A percentile compares a stretch with the other conserved stretches of the same genome.
phyloP scores from a whole-genome alignment of 2,888 invertebrate genomes.

The Drosophila anomelani region DNA sequence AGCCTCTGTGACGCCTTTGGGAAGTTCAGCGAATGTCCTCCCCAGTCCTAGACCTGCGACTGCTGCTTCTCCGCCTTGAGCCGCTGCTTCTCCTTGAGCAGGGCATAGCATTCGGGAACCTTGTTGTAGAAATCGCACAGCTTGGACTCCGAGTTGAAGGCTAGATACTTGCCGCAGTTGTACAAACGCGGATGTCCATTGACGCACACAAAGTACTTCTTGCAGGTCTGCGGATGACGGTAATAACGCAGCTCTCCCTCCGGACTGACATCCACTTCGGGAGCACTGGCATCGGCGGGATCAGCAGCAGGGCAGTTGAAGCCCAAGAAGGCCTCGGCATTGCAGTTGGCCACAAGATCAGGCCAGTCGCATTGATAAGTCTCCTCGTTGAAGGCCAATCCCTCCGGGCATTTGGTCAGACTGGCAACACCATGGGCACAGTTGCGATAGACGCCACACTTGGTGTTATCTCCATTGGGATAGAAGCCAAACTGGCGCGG shows the following conservation, averaged over 20 bases:
- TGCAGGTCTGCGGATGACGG: slow-evolving; percentile 89
- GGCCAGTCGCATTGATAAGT: slow-evolving; percentile 94
- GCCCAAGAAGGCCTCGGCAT: slow-evolving; percentile 91
- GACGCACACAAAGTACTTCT: slow-evolving; percentile 92
- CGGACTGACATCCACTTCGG: slow-evolving; percentile 80
- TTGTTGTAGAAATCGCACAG: slow-evolving; percentile 87
- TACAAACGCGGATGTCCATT: slow-evolving; percentile 90
- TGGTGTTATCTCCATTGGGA: slow-evolving; percentile 87
- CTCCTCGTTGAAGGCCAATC: slow-evolving; percentile 90
- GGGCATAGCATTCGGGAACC: slow-evolving; percentile 82
- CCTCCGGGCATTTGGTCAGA: slow-evolving; percentile 92
- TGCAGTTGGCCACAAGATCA: slow-evolving; percentile 91
- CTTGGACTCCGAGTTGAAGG: slow-evolving; percentile 90
- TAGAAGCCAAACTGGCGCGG: slow-evolving; percentile 88
- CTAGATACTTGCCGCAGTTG: slow-evolving; percentile 91
- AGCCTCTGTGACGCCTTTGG: slow-evolving; percentile 54
- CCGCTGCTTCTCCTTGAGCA: slow-evolving; percentile 76
- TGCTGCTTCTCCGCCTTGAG: slow-evolving; percentile 58
- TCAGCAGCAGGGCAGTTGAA: slow-evolving; percentile 88
- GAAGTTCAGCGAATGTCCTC: no score
- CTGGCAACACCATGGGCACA: slow-evolving; percentile 91
- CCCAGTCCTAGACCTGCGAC: background rate
- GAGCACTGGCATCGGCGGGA: slow-evolving; percentile 66
- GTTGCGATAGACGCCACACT: slow-evolving; percentile 92
- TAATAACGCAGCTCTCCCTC: slow-evolving; percentile 84